Conservation (phyloP, 2,113 vertebrate species). For the Planiliza haematocheilus region DNA sequence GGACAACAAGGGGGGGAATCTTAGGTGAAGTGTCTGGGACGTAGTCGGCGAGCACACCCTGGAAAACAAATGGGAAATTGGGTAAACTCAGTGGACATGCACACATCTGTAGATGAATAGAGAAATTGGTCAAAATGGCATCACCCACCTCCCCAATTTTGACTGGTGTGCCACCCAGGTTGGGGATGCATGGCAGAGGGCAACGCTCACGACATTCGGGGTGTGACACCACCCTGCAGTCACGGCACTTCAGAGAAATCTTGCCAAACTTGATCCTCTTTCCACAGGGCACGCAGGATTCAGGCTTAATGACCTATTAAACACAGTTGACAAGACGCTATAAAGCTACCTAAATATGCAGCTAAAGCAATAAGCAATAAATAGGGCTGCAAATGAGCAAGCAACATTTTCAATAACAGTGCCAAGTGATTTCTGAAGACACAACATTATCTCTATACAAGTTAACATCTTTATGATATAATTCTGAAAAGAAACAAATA, state of each 20-base stretch:
- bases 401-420: not conserved
- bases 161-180: constrained; percentile 87
- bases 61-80: not conserved
- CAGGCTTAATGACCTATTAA: constrained; percentile 95
- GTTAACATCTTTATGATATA: no score
- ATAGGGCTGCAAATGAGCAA: not conserved
- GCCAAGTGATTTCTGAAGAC: not conserved
- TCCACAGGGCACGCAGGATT: constrained; percentile 96
- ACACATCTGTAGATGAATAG: not conserved
- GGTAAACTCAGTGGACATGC: not conserved
- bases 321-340: not conserved
- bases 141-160: constrained; percentile 88
- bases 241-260: constrained; percentile 92
- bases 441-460: not conserved
- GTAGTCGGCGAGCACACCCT: constrained; percentile 93
- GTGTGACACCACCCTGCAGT: constrained; percentile 93
- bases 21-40: constrained; percentile 90
- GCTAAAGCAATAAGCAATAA: not conserved
- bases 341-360: not conserved
- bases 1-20: constrained; percentile 94
- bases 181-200: constrained; percentile 95
- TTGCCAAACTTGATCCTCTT: constrained; percentile 98
- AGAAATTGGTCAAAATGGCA: not conserved
- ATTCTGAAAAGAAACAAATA: no score
- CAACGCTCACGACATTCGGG: constrained; percentile 95